Conservation (phyloP, 2,797 vertebrate genomes). For the Cetoscarus ocellatus region DNA sequence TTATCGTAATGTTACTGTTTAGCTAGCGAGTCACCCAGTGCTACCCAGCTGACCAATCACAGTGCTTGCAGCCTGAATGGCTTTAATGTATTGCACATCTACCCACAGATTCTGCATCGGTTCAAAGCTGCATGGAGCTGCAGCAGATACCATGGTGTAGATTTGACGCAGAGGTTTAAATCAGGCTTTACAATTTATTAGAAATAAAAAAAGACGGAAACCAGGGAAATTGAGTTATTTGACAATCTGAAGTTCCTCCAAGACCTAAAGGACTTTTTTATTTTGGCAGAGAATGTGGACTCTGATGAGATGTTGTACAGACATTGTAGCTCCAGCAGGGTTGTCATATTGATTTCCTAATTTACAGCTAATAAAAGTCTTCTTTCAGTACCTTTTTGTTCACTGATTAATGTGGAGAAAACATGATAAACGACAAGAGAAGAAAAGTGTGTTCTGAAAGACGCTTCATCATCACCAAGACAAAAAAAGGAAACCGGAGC, state of each 20-base stretch:
- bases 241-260: slow-evolving; percentile 74
- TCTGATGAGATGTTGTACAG: slow-evolving; percentile 40
- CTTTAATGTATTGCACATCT: too few species aligned
- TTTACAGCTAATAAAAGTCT: slow-evolving; percentile 65
- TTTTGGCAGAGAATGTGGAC: slow-evolving; percentile 23
- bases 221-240: slow-evolving; percentile 51
- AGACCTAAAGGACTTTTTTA: slow-evolving; percentile 22
- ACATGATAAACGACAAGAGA: not conserved
- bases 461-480: slow-evolving; percentile 24
- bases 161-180: too few species aligned
- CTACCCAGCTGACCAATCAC: too few species aligned
- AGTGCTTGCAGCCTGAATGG: too few species aligned
- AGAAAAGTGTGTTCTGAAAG: slow-evolving; percentile 1
- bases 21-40: too few species aligned
- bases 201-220: slow-evolving; percentile 42
- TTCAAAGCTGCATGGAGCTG: too few species aligned
- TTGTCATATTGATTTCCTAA: slow-evolving; percentile 41
- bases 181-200: too few species aligned
- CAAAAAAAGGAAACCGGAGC: slow-evolving; percentile 54
- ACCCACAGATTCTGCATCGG: too few species aligned
- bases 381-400: slow-evolving; percentile 29
- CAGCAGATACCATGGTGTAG: too few species aligned
- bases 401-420: slow-evolving; percentile 10
- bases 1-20: too few species aligned
- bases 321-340: slow-evolving; percentile 25